A percentile compares a stretch with the other conserved stretches of the same genome.
phyloP scores from a whole-genome alignment of 2,797 vertebrate species.

The Alca torda region DNA sequence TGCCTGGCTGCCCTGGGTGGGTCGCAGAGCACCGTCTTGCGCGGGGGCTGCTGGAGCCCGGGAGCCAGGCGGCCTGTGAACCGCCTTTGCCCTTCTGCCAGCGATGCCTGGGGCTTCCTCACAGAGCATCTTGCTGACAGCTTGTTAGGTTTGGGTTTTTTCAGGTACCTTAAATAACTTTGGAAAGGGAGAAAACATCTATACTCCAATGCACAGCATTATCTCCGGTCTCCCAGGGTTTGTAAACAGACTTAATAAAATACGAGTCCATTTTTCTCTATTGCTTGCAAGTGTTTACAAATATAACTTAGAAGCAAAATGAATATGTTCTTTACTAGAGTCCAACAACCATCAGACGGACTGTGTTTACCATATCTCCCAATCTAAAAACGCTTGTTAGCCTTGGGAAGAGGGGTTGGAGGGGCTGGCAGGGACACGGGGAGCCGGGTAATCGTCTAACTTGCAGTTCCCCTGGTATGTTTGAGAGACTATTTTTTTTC shows the following conservation, averaged over 20 bases:
- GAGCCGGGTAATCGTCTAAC: background rate
- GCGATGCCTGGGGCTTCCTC: background rate
- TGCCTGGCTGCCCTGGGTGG: background rate
- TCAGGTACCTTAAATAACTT: background rate
- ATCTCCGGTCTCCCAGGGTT: background rate
- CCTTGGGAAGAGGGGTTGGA: background rate
- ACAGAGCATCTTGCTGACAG: background rate
- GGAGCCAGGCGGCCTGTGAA: background rate
- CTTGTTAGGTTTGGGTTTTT: background rate
- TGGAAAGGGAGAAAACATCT: background rate
- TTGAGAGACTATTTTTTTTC: background rate
- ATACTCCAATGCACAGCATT: background rate
- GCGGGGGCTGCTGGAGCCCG: background rate
- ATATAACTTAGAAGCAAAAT: background rate
- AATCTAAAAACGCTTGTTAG: background rate
- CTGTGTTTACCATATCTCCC: background rate
- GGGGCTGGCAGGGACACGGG: background rate
- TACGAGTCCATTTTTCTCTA: background rate
- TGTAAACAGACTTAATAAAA: background rate
- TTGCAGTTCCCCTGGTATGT: background rate
- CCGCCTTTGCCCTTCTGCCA: background rate
- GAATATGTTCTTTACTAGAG: background rate
- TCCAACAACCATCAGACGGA: background rate
- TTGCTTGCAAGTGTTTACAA: background rate
- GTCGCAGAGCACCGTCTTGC: rapidly evolving